phyloP scores from a whole-genome alignment of 30 jellyfish, hydroid and myxozoan species.

The Hydractinia echinata region DNA sequence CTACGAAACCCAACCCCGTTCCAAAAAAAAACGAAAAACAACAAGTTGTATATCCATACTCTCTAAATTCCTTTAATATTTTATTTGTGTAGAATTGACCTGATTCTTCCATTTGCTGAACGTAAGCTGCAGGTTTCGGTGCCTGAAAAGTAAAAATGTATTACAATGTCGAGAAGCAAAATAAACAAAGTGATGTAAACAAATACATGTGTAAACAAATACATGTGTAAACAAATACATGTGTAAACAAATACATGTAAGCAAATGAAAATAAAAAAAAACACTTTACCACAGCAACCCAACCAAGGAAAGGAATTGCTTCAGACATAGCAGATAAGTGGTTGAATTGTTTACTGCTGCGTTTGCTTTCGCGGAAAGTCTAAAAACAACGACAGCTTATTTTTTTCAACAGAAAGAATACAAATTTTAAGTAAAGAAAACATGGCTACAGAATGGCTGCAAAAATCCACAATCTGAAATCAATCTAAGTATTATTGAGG shows the following conservation, averaged over 20 bases:
- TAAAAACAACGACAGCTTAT: not conserved
- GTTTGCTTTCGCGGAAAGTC: constrained; percentile 76
- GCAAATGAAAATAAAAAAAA: not conserved
- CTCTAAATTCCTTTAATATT: constrained; percentile 85
- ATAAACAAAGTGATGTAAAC: not conserved
- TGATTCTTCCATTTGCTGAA: constrained; percentile 87
- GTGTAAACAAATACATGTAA: no score
- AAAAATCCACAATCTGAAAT: no score
- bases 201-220: not conserved
- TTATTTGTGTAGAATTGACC: constrained; percentile 92
- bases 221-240: not conserved
- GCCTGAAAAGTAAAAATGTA: constrained; percentile 45
- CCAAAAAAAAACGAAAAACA: not conserved
- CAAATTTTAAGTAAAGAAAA: no score
- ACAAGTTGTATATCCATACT: constrained; percentile 10
- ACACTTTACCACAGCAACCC: constrained; percentile 93
- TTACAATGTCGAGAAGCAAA: not conserved
- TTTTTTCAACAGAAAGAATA: no score
- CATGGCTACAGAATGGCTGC: no score
- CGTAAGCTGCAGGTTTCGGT: constrained; percentile 83
- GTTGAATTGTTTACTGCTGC: constrained; percentile 68
- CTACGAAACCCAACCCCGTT: not conserved
- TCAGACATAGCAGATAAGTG: constrained; percentile 81
- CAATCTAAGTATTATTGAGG: no score
- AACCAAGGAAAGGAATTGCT: constrained; percentile 85